phyloP scores from a whole-genome alignment of 2,797 vertebrate species.

The Aotus griseimembra region DNA sequence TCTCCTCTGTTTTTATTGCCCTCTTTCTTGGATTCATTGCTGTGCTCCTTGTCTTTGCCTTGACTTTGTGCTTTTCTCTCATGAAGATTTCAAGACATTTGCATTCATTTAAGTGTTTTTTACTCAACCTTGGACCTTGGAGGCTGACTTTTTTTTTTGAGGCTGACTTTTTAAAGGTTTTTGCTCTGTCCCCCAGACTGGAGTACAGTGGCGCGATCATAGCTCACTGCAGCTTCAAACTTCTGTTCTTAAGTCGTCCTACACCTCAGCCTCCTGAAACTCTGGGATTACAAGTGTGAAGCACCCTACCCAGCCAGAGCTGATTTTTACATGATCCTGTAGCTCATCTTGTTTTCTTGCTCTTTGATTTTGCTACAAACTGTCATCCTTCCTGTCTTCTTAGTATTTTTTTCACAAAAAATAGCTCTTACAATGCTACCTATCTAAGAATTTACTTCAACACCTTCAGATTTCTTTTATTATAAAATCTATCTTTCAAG shows the following conservation, averaged over 20 bases:
- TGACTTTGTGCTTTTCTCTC: conserved; percentile 5
- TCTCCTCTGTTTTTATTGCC: neutral
- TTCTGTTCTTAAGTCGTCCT: neutral
- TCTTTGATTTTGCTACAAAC: neutral
- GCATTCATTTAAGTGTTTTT: neutral
- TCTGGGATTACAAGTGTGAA: neutral
- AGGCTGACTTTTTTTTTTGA: neutral
- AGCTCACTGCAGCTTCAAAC: no score
- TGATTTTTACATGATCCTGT: neutral
- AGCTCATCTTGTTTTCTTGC: neutral
- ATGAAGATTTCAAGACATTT: neutral
- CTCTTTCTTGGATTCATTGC: neutral
- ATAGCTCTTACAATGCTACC: neutral
- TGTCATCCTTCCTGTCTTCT: neutral
- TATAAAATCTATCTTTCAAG: neutral
- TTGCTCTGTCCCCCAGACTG: no score
- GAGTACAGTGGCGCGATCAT: no score
- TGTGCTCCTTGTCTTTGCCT: neutral
- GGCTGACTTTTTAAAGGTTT: no score
- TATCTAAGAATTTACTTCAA: neutral
- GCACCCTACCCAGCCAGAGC: neutral
- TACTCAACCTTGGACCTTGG: neutral
- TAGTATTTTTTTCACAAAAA: neutral
- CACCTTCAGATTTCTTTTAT: neutral
- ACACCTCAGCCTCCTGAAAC: neutral